phyloP scores from a whole-genome alignment of 2,113 vertebrate species.

The Castor canadensis region DNA sequence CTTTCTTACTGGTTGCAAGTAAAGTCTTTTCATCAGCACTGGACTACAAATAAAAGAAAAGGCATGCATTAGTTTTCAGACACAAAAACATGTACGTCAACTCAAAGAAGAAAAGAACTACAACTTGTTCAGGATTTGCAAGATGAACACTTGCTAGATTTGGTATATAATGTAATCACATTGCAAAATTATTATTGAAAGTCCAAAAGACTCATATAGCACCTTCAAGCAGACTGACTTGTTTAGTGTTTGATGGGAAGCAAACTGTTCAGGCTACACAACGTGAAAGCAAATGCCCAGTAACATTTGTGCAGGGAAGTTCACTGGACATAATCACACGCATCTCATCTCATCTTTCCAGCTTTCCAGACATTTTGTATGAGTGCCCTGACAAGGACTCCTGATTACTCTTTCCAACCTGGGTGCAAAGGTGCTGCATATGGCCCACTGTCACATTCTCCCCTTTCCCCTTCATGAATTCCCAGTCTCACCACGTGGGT shows the following conservation, averaged over 20 bases:
- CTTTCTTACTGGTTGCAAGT: constrained; percentile 74
- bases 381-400: background rate
- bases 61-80: constrained; percentile 69
- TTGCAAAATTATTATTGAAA: background rate
- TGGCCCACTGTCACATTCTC: too few species aligned
- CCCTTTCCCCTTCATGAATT: background rate
- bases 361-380: background rate
- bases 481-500: background rate
- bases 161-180: background rate
- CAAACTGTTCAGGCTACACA: background rate
- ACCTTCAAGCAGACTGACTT: background rate
- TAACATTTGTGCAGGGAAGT: background rate
- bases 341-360: background rate
- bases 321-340: background rate
- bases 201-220: background rate
- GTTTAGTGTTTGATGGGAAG: background rate
- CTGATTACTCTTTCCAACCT: background rate
- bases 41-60: constrained; percentile 78
- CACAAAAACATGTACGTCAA: background rate
- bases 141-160: background rate
- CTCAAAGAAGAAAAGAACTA: background rate
- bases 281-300: background rate
- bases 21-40: constrained; percentile 72
- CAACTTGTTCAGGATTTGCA: background rate
- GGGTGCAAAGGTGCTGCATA: background rate